phyloP scores from a whole-genome alignment of 2,888 invertebrate genomes.

The Epistrophe eligans region DNA sequence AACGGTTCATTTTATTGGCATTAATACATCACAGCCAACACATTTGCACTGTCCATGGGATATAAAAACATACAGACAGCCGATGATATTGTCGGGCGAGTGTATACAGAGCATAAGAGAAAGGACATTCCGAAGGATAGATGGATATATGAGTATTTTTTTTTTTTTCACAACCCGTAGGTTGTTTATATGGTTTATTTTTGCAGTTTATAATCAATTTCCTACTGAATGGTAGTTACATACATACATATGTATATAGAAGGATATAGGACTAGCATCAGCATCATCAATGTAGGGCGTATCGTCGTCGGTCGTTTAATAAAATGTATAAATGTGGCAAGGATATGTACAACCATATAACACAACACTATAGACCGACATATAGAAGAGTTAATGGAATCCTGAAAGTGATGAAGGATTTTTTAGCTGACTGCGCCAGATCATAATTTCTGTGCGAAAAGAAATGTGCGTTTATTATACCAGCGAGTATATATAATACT shows the following conservation, averaged over 20 bases:
- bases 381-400: conserved; percentile 68
- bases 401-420: conserved; percentile 72
- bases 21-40: conserved; percentile 63
- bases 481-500: background rate
- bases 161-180: conserved; percentile 33
- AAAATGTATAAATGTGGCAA: conserved; percentile 61
- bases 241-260: background rate
- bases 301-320: conserved; percentile 16
- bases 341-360: conserved; percentile 18
- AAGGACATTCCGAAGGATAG: conserved; percentile 71
- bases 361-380: background rate
- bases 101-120: conserved; percentile 7
- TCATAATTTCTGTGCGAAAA: conserved; percentile 52
- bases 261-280: background rate
- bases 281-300: conserved; percentile 56
- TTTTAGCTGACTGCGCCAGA: conserved; percentile 70
- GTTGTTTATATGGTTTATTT: conserved; percentile 33
- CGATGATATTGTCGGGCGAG: conserved; percentile 1
- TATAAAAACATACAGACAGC: background rate
- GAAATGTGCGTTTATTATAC: conserved; percentile 51
- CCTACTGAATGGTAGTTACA: conserved; percentile 33
- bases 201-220: conserved; percentile 67
- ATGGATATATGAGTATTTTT: conserved; percentile 40
- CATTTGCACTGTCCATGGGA: conserved; percentile 48
- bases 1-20: conserved; percentile 66